Base-by-base conservation (phyloP, 2,797 vertebrate species). In the Xenops minutus region DNA sequence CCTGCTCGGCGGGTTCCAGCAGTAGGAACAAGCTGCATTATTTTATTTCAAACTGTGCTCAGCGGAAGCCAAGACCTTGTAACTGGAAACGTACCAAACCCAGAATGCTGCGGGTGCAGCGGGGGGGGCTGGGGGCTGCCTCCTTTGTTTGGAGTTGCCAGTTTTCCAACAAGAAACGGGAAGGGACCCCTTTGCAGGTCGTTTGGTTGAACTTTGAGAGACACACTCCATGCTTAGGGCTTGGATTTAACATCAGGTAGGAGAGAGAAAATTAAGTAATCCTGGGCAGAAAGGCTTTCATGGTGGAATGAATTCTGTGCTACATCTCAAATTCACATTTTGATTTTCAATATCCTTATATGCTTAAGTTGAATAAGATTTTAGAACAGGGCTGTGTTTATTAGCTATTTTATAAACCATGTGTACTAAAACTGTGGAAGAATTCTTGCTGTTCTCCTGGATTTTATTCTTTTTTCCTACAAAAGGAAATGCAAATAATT, bases 21-120 rank as follows among this genome's bases (percentile, higher is more conserved):
- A 95, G 46, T 87, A 97, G 96, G 97, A 98, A 96, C 97, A 97
- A 98, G 97, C 97, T 97, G 96, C 97, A 90, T 98, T 98, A 97
- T 97, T 98, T 98, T 97, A 97, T 97, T 97, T 96, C 98, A 98
- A 97, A 98, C 98, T 98, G 98, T 97, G 97, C 98, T 97, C 97
- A 96, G 96, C 91, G 81, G 92, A 98, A 98, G 97, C 98, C 98
- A 97, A 97, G 97, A 97, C 98, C 98, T 97, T 96, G 97, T 93
- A 97, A 96, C 97, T 98, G 97, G 97, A 97, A 98, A 92, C 62
- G 93, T 96, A 97, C 97, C 97, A 98, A 98, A 79, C 75, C 44
- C 95, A 90, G 96, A 96, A 80, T 93, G 88, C 96, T 91, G 94
- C 49, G 23, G 95, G 95, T 96, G 91, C 96, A 97, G 97, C 93